A percentile compares a stretch with the other conserved stretches of the same genome.
Evolutionary conservation across 2,113 vertebrate species (phyloP).

Genomic region (Zapus hudsonius): DNA sequence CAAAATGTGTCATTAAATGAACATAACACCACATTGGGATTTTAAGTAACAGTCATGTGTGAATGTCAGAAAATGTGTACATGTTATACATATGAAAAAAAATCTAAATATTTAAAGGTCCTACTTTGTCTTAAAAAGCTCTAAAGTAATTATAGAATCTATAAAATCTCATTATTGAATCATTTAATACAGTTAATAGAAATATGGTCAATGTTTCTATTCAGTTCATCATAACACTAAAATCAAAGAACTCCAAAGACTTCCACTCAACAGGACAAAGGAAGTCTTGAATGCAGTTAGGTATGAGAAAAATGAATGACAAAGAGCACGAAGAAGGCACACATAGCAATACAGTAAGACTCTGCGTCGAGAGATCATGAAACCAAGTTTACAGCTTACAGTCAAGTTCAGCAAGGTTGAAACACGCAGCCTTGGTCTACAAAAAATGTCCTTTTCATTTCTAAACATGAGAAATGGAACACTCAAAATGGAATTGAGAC

Average conservation of each 20-base stretch:
- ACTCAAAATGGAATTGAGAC: background rate
- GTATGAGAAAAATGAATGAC: background rate
- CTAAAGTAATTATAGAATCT: background rate
- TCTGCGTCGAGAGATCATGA: no score
- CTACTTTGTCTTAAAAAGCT: background rate
- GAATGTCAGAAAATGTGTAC: background rate
- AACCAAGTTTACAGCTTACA: background rate
- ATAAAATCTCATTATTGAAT: constrained; percentile 1
- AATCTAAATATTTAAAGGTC: constrained; percentile 41
- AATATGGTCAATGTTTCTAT: background rate
- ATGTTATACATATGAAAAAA: background rate
- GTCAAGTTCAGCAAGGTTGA: background rate
- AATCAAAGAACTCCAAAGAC: background rate
- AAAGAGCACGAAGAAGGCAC: background rate
- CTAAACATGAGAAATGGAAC: background rate
- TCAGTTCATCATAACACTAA: background rate
- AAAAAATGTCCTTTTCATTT: background rate
- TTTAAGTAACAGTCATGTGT: constrained; percentile 21
- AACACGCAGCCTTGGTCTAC: background rate
- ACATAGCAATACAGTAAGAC: no score
- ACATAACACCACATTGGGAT: background rate
- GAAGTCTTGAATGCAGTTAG: background rate
- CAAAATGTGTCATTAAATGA: background rate
- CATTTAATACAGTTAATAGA: background rate
- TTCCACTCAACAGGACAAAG: background rate